These are phyloP conservation scores for Suricata suricatta DNA, from an alignment of 2,113 vertebrate genomes.

Conservation along the genomic window DNA sequence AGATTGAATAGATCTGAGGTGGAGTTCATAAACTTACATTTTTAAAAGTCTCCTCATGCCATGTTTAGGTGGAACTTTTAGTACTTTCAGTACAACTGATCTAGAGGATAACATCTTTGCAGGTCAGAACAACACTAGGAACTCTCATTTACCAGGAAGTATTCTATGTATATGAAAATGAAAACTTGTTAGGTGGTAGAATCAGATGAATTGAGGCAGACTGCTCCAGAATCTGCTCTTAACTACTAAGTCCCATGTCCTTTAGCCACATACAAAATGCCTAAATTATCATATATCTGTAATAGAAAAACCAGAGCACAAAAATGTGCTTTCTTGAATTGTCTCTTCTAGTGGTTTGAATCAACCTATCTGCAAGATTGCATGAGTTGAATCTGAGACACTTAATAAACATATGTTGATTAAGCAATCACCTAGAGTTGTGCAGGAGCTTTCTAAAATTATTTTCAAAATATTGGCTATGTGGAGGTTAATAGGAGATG, in stretches of 20 bases:
- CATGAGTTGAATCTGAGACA: background rate
- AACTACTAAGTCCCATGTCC: background rate
- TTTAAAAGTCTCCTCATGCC: background rate
- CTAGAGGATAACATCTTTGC: background rate
- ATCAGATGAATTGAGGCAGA: background rate
- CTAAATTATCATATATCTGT: background rate
- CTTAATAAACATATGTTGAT: background rate
- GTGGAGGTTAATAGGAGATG: background rate
- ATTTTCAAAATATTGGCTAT: background rate
- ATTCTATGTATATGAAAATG: background rate
- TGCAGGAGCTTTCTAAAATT: background rate
- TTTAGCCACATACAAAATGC: background rate
- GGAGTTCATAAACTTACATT: background rate
- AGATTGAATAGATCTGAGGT: background rate
- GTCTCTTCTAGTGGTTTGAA: background rate
- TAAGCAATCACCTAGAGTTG: background rate
- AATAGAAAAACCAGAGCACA: background rate
- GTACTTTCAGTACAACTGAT: background rate
- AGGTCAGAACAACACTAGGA: background rate
- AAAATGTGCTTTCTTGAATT: background rate
- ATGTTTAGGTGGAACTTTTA: background rate
- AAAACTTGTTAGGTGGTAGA: background rate
- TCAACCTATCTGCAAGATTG: background rate
- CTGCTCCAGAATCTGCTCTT: background rate
- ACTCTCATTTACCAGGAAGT: background rate